A percentile compares a stretch with the other conserved stretches of the same genome.
Evolutionary conservation across 2,797 vertebrate genomes (phyloP).

Genomic region (Perodicticus potto): DNA sequence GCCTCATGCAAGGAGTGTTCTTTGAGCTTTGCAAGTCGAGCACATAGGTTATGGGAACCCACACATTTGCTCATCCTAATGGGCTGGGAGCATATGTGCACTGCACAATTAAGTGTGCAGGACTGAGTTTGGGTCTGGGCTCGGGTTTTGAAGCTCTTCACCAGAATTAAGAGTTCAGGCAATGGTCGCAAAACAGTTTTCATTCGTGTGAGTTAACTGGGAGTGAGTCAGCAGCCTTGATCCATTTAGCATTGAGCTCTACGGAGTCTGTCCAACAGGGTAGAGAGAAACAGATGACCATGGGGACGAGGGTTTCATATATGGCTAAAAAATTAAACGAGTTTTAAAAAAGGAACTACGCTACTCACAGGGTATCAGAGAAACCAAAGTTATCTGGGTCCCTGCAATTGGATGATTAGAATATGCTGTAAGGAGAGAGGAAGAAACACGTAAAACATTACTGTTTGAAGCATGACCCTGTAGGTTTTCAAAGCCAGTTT

Average conservation of each 20-base stretch:
- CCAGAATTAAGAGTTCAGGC: constrained; percentile 35
- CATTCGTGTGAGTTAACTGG: background rate
- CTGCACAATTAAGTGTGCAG: background rate
- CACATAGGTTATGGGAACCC: background rate
- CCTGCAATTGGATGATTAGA: constrained; percentile 27
- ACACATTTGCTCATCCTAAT: background rate
- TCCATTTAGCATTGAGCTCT: background rate
- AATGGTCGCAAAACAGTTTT: background rate
- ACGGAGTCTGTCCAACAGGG: background rate
- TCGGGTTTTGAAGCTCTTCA: constrained; percentile 45
- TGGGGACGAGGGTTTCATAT: no score
- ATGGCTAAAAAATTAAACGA: background rate
- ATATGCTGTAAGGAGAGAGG: background rate
- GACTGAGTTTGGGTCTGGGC: background rate
- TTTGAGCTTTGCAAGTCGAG: background rate
- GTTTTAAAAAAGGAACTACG: background rate
- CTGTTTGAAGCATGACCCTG: constrained; percentile 55
- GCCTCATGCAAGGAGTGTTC: background rate
- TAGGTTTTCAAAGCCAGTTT: constrained; percentile 62
- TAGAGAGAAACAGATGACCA: background rate
- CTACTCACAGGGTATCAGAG: background rate
- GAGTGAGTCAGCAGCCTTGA: background rate
- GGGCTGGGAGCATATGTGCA: background rate
- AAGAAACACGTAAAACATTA: constrained; percentile 51
- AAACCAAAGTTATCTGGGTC: constrained; percentile 6